Conservation (phyloP, 2,797 vertebrate species). For the Thunnus albacares region DNA sequence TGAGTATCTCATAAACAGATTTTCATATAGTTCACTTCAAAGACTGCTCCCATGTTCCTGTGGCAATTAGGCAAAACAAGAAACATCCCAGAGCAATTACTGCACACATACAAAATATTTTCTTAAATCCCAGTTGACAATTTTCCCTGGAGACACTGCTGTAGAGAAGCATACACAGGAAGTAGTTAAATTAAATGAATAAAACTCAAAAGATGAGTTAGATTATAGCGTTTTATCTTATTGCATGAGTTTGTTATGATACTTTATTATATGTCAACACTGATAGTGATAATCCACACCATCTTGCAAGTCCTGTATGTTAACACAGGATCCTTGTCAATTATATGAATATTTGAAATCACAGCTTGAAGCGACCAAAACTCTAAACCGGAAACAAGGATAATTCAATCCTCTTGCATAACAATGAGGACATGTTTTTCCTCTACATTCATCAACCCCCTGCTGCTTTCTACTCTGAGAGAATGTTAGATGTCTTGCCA, state of each 20-base stretch:
- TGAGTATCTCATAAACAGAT: conserved; percentile 18
- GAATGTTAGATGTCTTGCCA: conserved; percentile 67
- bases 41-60: conserved; percentile 51
- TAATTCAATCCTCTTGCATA: conserved; percentile 66
- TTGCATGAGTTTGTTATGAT: conserved; percentile 30
- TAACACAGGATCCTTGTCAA: conserved; percentile 52
- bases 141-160: conserved; percentile 28
- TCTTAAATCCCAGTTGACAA: conserved; percentile 46
- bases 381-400: conserved; percentile 58
- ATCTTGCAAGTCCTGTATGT: conserved; percentile 44
- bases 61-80: conserved; percentile 56
- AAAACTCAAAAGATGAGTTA: conserved; percentile 1
- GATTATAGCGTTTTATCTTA: not conserved
- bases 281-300: conserved; percentile 3
- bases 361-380: conserved; percentile 67
- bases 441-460: conserved; percentile 76
- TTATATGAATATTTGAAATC: conserved; percentile 73
- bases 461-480: conserved; percentile 66
- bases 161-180: not conserved
- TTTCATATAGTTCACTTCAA: conserved; percentile 55
- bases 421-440: conserved; percentile 65
- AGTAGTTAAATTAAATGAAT: not conserved
- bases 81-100: conserved; percentile 54
- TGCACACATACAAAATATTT: conserved; percentile 28
- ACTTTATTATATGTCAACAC: conserved; percentile 32